These are phyloP conservation scores for Promerops cafer DNA, from an alignment of 2,113 vertebrate species.

Conservation along the genomic window DNA sequence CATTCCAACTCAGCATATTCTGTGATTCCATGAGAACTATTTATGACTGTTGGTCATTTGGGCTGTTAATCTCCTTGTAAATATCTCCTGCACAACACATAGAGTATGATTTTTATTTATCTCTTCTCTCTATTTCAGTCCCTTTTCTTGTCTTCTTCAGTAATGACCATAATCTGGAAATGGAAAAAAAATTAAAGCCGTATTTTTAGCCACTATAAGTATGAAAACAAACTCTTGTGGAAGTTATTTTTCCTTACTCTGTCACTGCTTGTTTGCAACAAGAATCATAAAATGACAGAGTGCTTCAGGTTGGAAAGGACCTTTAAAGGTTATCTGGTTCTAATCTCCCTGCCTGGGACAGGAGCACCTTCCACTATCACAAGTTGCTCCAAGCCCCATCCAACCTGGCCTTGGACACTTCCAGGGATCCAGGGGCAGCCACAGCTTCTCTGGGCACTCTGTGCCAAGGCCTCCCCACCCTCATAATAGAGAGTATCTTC, in stretches of 20 bases:
- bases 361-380: fast-evolving
- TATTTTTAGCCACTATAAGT: neutral
- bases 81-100: neutral
- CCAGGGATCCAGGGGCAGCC: neutral
- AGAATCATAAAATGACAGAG: neutral
- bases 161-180: neutral
- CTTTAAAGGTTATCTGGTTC: neutral
- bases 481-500: neutral
- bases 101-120: neutral
- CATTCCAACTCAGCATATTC: neutral
- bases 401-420: neutral
- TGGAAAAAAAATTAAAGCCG: neutral
- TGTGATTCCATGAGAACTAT: neutral
- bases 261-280: neutral
- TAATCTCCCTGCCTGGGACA: neutral
- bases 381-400: fast-evolving
- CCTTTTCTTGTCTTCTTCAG: neutral
- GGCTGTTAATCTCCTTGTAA: neutral
- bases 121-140: neutral
- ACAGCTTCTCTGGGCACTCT: neutral
- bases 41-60: neutral
- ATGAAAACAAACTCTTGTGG: neutral
- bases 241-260: neutral
- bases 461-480: neutral
- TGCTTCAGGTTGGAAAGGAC: neutral